Base-by-base conservation (phyloP, 2,888 invertebrate genomes). In the Conops quadrifasciatus region DNA sequence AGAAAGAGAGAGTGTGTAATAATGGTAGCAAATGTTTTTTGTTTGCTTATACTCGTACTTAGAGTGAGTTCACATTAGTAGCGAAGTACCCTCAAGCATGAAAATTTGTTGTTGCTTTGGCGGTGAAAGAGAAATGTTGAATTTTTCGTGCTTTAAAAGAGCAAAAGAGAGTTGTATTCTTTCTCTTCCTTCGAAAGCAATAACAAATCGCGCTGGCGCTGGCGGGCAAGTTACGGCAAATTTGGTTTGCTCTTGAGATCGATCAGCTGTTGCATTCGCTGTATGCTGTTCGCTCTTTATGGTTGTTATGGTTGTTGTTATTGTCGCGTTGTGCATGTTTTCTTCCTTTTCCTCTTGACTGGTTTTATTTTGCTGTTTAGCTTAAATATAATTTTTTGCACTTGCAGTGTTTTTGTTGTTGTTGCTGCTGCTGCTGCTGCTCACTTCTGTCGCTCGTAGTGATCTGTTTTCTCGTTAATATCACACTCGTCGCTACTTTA, bases 401-500 rank as follows among this genome's bases (percentile, higher is more conserved):
- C 24, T 58, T 58, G 56, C 26, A 30, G 45, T 59, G n/a, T 28
- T 26, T 47, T 47, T 47, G 26, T 7, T 9, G 51, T 30, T 58
- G 26, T 24, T 58, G 15, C 4, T 24, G 58, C 16, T 28, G 1
- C 26, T 58, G 58, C 11, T 26, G 26, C 15, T 58, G 21, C 21
- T 36, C 36, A 7, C 4, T 9, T 36, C 45, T 53, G 56, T 66
- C 45, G 13, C 72, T 72, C 63, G 64, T 71, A 58, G 71, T 43
- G 67, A 47, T 71, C 66, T 67, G 65, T 66, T 75, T 75, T 47
- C 69, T 64, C 75, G 75, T 78, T 76, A 76, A 78, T 77, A 77
- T 75, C 75, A 77, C 78, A 77, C 76, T 78, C 77, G 78, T 67
- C 74, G 76, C 72, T 74, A 78, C 77, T 78, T 77, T 75, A 76